Evolutionary conservation across 2,797 vertebrate species (phyloP).

Genomic region (Catamblyrhynchus diadema): DNA sequence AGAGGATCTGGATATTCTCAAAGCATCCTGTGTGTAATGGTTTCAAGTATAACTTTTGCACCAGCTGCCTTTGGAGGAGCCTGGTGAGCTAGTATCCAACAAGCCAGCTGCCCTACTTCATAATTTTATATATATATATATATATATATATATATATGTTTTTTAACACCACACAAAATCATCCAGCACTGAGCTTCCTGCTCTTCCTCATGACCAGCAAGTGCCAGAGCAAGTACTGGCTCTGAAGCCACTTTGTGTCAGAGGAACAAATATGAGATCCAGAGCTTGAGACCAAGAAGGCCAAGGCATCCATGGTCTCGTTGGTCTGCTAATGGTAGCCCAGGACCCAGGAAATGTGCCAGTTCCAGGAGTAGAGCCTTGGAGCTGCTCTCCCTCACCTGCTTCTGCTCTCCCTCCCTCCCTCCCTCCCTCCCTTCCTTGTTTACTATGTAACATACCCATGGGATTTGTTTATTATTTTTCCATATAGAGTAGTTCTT

Average conservation of each 20-base stretch:
- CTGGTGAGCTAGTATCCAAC: neutral
- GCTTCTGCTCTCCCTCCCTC: neutral
- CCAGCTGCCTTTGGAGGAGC: constrained; percentile 20
- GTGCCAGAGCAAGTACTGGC: neutral
- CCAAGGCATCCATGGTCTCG: neutral
- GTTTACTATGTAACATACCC: constrained; percentile 56
- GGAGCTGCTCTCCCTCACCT: constrained; percentile 1
- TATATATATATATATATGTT: neutral
- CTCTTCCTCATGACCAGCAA: neutral
- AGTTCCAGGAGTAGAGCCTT: neutral
- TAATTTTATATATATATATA: neutral
- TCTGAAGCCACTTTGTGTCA: neutral
- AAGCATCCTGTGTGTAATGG: constrained; percentile 6
- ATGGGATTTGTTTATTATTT: constrained; percentile 62
- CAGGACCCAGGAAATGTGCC: neutral
- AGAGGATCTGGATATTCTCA: constrained; percentile 15
- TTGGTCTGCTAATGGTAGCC: neutral
- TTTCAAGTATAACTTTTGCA: constrained; percentile 17
- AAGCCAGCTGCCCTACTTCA: neutral
- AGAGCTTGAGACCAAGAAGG: neutral
- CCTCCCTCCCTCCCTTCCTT: neutral
- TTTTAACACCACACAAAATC: constrained; percentile 5
- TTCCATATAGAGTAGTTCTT: constrained; percentile 77
- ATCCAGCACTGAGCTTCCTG: neutral
- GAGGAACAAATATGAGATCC: neutral